A percentile compares a stretch with the other conserved stretches of the same genome.
Conservation (phyloP, 2,797 vertebrate species). For the Enteromius mattozi region DNA sequence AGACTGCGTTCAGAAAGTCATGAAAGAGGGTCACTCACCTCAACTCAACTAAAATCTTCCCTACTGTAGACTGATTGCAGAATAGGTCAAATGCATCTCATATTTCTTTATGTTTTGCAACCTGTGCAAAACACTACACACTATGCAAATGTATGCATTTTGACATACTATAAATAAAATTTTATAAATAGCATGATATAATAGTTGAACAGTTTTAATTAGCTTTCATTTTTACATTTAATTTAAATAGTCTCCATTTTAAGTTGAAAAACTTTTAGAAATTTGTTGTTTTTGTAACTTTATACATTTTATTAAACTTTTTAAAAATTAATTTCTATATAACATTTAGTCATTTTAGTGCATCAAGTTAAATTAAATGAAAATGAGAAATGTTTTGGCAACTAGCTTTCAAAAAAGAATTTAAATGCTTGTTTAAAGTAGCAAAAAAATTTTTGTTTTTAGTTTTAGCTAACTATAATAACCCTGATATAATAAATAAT, state of each 20-base stretch:
- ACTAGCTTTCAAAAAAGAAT: background rate
- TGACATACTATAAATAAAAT: background rate
- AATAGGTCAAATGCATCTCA: background rate
- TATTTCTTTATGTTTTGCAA: background rate
- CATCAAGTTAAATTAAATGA: background rate
- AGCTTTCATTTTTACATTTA: no score
- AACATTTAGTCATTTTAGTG: background rate
- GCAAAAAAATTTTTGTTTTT: background rate
- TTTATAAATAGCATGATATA: no score
- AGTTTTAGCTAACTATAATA: background rate
- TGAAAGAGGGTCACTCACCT: background rate
- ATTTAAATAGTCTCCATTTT: no score
- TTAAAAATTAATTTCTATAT: no score
- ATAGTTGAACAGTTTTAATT: background rate
- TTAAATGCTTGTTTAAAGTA: no score
- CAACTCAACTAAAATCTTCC: background rate
- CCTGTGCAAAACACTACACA: background rate
- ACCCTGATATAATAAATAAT: background rate
- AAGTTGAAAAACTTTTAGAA: no score
- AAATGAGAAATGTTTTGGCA: background rate
- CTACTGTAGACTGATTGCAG: background rate
- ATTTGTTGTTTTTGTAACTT: no score
- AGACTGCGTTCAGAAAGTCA: background rate
- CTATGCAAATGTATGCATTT: background rate
- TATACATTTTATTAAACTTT: background rate